These are phyloP conservation scores for Elachura formosa DNA, from an alignment of 2,113 vertebrate species.

Conservation along the genomic window DNA sequence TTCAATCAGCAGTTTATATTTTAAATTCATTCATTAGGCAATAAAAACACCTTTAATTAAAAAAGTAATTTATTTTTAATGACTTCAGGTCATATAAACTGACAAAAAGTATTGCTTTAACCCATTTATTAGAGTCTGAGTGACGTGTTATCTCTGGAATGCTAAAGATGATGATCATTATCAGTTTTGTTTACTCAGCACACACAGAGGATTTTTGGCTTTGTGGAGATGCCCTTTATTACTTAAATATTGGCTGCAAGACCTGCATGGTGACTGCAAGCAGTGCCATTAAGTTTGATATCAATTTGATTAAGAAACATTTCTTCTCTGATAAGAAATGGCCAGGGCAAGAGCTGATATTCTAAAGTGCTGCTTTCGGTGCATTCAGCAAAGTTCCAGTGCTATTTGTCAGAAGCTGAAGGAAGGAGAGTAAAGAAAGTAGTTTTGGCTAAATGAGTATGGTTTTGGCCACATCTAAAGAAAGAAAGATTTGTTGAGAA, in stretches of 20 bases:
- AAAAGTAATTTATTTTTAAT: conserved; percentile 51
- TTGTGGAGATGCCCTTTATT: background rate
- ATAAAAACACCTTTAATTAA: conserved; percentile 64
- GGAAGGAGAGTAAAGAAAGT: background rate
- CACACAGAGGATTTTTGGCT: background rate
- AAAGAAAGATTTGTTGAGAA: background rate
- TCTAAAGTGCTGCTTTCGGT: background rate
- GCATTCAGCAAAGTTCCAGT: background rate
- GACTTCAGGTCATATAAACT: background rate
- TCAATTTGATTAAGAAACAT: background rate
- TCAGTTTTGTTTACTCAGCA: conserved; percentile 15
- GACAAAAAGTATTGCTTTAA: background rate
- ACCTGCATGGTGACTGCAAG: background rate
- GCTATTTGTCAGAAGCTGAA: background rate
- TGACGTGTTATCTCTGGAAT: background rate
- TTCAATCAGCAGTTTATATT: conserved; percentile 57
- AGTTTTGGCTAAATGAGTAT: background rate
- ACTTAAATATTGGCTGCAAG: background rate
- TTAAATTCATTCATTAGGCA: conserved; percentile 38
- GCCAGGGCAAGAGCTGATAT: background rate
- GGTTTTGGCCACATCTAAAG: background rate
- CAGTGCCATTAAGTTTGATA: background rate
- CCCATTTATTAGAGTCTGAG: background rate
- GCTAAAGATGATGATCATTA: background rate
- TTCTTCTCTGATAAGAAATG: background rate